Evolutionary conservation across 2,113 vertebrate species (phyloP), one percentile per base, ranked within the genome.

Genomic region (Xiphophorus maculatus): DNA sequence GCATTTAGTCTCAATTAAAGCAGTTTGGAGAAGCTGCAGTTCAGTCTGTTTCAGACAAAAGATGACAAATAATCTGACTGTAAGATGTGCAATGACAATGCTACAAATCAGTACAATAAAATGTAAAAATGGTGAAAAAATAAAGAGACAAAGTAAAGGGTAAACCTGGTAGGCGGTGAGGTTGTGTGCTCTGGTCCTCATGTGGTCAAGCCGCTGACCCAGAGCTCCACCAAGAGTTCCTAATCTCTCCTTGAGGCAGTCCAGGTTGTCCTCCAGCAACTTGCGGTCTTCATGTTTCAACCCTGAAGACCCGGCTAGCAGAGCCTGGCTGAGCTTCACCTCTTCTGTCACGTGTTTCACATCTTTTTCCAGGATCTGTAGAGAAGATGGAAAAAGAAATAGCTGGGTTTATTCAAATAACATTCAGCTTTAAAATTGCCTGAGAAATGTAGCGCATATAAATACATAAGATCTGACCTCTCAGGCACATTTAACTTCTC

Each of bases 1-100:
- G 32, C 96, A 97, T 81, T 97, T 99, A 37, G 90, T 96, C 88
- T 99, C 96, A 27, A 95, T 94, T 83, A 99, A 86, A 0, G 96
- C 95, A 0, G 96, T 94, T 68, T 96, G 95, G 65, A 99, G 92
- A 73, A 97, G 86, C 82, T 96, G 97, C 87, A 98, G 73, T 73
- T 99, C 96, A 80, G 95, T 97, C 98, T 99, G 71, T 98, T 66
- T 67, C 82, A 64, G 29, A 82, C 60, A 78, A 66, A 73, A 86
- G 0, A 73, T 9, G 1, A 65, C 70, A 64, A 27, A 44, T 42
- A 44, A 25, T 5, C 25, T 25, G 25, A 25, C 1, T 22, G 22
- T 58, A 58, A 6, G 7, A 10, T n/a, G 51, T 25, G 22, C 51
- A 54, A 25, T 68, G 51, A 40, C 13, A 42, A 1, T 42, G 13